Evolutionary conservation across 92 coral and sea anemone genomes (phyloP), one percentile per base, ranked within the genome.

Genomic region (Muricea muricata): DNA sequence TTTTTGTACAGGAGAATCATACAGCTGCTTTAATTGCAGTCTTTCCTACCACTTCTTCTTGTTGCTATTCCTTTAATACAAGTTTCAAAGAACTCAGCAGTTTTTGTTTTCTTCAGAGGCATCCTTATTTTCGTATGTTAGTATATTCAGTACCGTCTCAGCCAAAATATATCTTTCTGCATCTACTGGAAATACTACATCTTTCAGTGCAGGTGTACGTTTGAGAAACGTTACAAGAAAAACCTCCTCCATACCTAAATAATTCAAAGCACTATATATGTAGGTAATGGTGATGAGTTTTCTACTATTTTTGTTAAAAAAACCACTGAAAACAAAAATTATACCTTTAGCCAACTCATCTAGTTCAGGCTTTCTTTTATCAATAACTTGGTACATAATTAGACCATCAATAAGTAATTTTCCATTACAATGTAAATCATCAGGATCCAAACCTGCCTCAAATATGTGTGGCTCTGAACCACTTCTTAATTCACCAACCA

Each of bases 201-300:
- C 20, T 48, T 48, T 35, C 1, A 76, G 23, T 13, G 29, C 8
- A 5, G n/a, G 35, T 12, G 20, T n/a, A 42, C 3, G 55, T 25
- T 7, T 48, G 37, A 75, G 56, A 21, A 47, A 75, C 39, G 65
- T 10, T 39, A 7, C 18, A 75, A 75, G 81, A 52, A 66, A 75
- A 48, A 75, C 65, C 35, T 75, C 81, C 18, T 75, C 81, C 81
- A 75, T 75, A n/a, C 81, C 81, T 75, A 48, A 46, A 60, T n/a
- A n/a, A n/a, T n/a, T n/a, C n/a, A n/a, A n/a, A n/a, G n/a, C n/a
- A n/a, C n/a, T n/a, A n/a, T n/a, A n/a, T n/a, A n/a, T n/a, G n/a
- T n/a, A n/a, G n/a, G n/a, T n/a, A n/a, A n/a, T n/a, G n/a, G n/a
- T n/a, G n/a, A n/a, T n/a, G n/a, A n/a, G n/a, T n/a, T n/a, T n/a